Base-by-base conservation (phyloP, 35 echinoderm and acorn worm species). In the Strongylocentrotus purpuratus region DNA sequence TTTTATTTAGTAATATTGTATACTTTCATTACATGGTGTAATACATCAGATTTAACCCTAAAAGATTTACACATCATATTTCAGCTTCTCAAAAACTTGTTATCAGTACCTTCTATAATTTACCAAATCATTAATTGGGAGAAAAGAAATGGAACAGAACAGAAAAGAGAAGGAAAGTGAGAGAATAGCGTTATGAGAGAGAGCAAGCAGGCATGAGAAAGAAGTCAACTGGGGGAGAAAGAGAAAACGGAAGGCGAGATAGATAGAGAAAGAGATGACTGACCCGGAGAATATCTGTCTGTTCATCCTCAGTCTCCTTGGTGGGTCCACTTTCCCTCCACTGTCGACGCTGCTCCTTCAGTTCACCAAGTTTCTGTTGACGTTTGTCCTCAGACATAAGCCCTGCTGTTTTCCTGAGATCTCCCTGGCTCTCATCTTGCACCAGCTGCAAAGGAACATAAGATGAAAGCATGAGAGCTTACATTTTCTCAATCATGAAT, bases 291-390 rank as follows among this genome's bases (percentile, higher is more conserved):
- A 99, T 99, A 1, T 97, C 96, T 7, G 96, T 90, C 33, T 99
- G 98, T 95, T 97, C 98, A 28, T 97, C 89, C 31, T 96, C 94
- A 94, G 97, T 96, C 31, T 97, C 98, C 85, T 97, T 99, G 17
- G 94, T 96, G 25, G 97, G 96, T 9, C 97, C 96, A 88, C 94
- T 96, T 46, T 99, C 98, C 85, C 98, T 96, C 98, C 98, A 99
- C 46, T 99, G 97, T 85, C 96, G 87, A 50, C 98, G 94, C 33
- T 95, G 93, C 45, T 96, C 98, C 94, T 97, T 97, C 47, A 99
- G 85, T 20, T 99, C 98, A 86, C 93, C 88, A n/a, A 97, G 95
- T 85, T 91, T 96, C 55, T 95, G 96, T 90, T 97, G 97, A 45
- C 97, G 55, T 32, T 95, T 95, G 9, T 96, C 96, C 91, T 99